These are phyloP conservation scores for Rhinolophus sinicus DNA, from an alignment of 2,113 vertebrate species.

Conservation along the genomic window DNA sequence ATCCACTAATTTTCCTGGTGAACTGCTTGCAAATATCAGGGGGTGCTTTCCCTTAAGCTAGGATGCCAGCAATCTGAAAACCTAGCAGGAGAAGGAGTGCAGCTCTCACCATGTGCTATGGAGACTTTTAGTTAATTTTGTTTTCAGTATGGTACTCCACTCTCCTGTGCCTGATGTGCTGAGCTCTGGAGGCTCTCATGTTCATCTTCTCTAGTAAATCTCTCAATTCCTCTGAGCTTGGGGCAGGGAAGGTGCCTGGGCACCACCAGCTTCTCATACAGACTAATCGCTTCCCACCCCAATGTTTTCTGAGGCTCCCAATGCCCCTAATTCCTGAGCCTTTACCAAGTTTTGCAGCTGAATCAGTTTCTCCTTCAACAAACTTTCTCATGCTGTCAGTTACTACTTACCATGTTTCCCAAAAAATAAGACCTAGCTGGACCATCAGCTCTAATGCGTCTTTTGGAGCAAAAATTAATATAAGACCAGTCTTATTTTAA, in stretches of 20 bases:
- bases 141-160: neutral
- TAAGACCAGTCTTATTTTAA: too few relatives aligned
- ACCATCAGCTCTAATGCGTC: too few relatives aligned
- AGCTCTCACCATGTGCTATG: neutral
- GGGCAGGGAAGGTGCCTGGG: neutral
- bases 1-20: neutral
- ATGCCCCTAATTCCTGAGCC: neutral
- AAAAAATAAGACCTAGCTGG: too few relatives aligned
- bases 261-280: neutral
- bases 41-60: neutral
- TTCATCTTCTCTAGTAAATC: neutral
- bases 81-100: neutral
- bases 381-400: neutral
- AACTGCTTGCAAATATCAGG: neutral
- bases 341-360: neutral
- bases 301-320: neutral
- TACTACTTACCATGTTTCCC: neutral
- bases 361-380: neutral
- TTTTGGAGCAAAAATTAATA: too few relatives aligned
- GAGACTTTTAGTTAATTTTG: neutral
- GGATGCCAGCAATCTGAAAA: neutral
- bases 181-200: neutral
- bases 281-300: too few relatives aligned
- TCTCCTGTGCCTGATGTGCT: neutral
- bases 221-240: neutral